Evolutionary conservation across 1,140 invertebrate genomes (phyloP).

Genomic region (Hyles euphorbiae): DNA sequence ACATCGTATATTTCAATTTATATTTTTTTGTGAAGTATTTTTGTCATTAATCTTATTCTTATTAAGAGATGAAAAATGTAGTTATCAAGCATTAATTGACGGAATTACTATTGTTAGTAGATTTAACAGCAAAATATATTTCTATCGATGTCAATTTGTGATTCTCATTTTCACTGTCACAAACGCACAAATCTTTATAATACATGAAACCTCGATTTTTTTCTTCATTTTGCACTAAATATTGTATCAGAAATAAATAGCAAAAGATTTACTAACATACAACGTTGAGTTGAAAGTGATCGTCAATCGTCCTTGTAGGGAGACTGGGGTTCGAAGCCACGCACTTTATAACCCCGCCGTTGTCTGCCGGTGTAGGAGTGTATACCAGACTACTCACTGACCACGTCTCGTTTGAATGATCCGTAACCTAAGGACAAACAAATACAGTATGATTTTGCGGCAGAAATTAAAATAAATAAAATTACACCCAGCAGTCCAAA

Average conservation of each 20-base stretch:
- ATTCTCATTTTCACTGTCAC: not conserved
- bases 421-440: conserved; percentile 66
- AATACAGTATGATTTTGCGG: not conserved
- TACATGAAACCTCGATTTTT: no score
- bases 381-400: conserved; percentile 88
- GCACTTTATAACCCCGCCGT: conserved; percentile 87
- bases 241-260: no score
- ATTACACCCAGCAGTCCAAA: no score
- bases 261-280: conserved; percentile 84
- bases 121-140: not conserved
- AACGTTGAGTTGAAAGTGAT: conserved; percentile 87
- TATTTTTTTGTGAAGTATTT: not conserved
- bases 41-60: not conserved
- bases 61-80: not conserved
- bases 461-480: no score
- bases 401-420: conserved; percentile 79
- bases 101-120: not conserved
- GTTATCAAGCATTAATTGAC: no score
- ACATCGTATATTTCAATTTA: no score
- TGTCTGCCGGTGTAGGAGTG: conserved; percentile 86
- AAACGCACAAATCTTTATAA: not conserved
- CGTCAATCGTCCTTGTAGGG: conserved; percentile 83
- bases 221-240: not conserved
- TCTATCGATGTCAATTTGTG: not conserved
- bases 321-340: conserved; percentile 87